Conservation (phyloP, 1,140 invertebrate genomes). For the Aphidius gifuensis region DNA sequence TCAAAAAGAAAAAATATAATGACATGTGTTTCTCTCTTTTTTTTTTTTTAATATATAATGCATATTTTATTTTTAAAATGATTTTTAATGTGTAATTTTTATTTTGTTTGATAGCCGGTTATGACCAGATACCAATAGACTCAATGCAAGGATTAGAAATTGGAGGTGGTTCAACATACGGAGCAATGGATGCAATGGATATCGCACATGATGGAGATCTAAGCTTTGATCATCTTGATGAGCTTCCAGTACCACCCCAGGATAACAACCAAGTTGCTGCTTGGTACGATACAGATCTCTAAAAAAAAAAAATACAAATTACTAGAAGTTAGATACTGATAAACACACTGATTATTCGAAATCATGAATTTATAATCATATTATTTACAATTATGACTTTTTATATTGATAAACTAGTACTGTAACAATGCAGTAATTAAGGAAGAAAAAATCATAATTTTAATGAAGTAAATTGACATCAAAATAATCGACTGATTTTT, state of each 20-base stretch:
- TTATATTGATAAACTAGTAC: not conserved
- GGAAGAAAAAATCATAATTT: no score
- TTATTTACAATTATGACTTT: not conserved
- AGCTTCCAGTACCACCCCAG: slow-evolving; percentile 80
- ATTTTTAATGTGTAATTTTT: slow-evolving; percentile 5
- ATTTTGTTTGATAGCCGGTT: slow-evolving; percentile 62
- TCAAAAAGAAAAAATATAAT: not conserved
- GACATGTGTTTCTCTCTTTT: not conserved
- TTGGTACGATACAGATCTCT: slow-evolving; percentile 96
- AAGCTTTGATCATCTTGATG: slow-evolving; percentile 79
- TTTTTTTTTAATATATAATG: not conserved
- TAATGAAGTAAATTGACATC: no score
- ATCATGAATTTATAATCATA: not conserved
- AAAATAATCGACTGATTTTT: no score
- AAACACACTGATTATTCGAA: not conserved
- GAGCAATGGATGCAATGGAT: slow-evolving; percentile 82
- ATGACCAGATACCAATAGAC: slow-evolving; percentile 96
- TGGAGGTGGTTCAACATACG: slow-evolving; percentile 68
- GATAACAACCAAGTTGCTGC: slow-evolving; percentile 88
- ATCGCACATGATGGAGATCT: slow-evolving; percentile 73
- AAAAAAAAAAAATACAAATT: slow-evolving; percentile 39
- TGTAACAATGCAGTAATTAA: no score
- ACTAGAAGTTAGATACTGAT: not conserved
- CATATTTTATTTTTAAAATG: not conserved
- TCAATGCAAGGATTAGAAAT: slow-evolving; percentile 93